Evolutionary conservation across 2,113 vertebrate genomes (phyloP).

Genomic region (Junco hyemalis): DNA sequence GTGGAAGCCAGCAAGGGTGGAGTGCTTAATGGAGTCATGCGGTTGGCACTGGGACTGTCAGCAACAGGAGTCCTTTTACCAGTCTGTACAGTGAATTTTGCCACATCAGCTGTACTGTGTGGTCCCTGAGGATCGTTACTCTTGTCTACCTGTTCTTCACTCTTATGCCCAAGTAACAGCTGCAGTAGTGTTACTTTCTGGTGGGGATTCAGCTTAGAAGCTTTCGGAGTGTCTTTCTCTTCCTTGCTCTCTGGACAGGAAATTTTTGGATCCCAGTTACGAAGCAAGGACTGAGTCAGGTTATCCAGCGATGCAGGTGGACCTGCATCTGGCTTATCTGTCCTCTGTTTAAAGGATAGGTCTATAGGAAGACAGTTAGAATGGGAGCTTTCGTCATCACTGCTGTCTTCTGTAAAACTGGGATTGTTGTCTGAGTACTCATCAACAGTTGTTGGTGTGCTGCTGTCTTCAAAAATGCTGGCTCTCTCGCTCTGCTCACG

Average conservation of each 20-base stretch:
- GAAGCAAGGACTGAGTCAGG: slow-evolving; percentile 90
- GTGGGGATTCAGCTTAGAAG: slow-evolving; percentile 84
- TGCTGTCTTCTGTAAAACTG: slow-evolving; percentile 91
- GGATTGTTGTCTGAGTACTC: slow-evolving; percentile 91
- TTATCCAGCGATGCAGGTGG: slow-evolving; percentile 86
- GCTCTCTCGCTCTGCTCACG: slow-evolving; percentile 81
- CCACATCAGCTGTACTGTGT: slow-evolving; percentile 75
- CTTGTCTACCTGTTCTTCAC: slow-evolving; percentile 82
- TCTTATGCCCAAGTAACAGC: slow-evolving; percentile 91
- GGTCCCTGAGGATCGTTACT: slow-evolving; percentile 75
- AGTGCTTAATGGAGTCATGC: slow-evolving; percentile 79
- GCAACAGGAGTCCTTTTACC: slow-evolving; percentile 77
- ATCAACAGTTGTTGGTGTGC: slow-evolving; percentile 88
- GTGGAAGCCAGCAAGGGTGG: slow-evolving; percentile 71
- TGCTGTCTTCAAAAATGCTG: slow-evolving; percentile 79
- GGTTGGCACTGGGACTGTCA: slow-evolving; percentile 73
- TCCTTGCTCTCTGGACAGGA: slow-evolving; percentile 75
- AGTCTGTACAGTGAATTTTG: slow-evolving; percentile 76
- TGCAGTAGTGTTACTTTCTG: slow-evolving; percentile 95
- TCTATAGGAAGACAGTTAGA: slow-evolving; percentile 96
- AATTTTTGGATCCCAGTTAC: slow-evolving; percentile 92
- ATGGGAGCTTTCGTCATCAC: slow-evolving; percentile 93
- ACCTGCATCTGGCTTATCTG: slow-evolving; percentile 71
- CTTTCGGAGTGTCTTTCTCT: slow-evolving; percentile 81
- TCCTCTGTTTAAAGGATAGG: slow-evolving; percentile 87